Evolutionary conservation across 1,140 invertebrate genomes (phyloP).

Genomic region (Papilio polyxenes): DNA sequence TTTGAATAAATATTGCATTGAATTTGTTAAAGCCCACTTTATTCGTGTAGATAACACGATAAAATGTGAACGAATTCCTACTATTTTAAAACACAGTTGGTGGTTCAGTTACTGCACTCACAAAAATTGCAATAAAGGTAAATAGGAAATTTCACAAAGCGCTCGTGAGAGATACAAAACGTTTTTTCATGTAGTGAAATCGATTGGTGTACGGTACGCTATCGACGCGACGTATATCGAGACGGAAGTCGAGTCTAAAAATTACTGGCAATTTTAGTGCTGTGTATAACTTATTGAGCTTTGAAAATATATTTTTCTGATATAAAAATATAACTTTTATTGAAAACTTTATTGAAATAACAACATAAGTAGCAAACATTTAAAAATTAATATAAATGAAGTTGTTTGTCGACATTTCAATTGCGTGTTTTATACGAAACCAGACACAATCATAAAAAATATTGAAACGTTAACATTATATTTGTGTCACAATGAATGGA

Average conservation of each 20-base stretch:
- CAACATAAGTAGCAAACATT: too few relatives aligned
- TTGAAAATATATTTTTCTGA: not conserved
- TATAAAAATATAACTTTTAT: not conserved
- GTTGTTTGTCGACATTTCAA: too few relatives aligned
- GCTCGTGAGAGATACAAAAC: constrained; percentile 24
- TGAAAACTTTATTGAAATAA: not conserved
- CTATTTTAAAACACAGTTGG: not conserved
- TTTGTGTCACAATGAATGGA: too few relatives aligned
- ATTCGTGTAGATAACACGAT: not conserved
- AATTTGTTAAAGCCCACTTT: not conserved
- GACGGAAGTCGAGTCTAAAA: not conserved
- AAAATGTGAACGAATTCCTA: not conserved
- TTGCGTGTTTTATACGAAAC: too few relatives aligned
- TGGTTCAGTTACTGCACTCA: constrained; percentile 15
- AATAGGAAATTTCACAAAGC: constrained; percentile 32
- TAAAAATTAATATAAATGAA: too few relatives aligned
- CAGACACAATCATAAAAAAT: too few relatives aligned
- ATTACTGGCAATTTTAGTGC: not conserved
- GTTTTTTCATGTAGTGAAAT: constrained; percentile 34
- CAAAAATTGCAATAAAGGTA: constrained; percentile 28
- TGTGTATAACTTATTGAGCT: not conserved
- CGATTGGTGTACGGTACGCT: constrained; percentile 19
- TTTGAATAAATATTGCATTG: too few relatives aligned
- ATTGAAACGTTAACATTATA: too few relatives aligned
- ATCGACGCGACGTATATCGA: not conserved